phyloP scores from a whole-genome alignment of 2,113 vertebrate genomes.

The Kryptolebias marmoratus region DNA sequence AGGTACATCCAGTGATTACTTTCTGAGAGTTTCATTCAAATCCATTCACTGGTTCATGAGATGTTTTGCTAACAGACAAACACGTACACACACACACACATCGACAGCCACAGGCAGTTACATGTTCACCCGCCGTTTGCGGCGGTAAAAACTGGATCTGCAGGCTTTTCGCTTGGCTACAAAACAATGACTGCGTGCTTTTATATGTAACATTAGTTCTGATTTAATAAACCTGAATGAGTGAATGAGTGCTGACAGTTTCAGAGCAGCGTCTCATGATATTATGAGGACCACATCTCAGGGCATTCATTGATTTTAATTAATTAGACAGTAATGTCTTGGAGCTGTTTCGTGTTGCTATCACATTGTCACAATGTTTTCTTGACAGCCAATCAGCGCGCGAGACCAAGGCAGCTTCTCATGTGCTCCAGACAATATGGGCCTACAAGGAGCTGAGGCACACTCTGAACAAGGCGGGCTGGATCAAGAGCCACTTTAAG shows the following conservation, averaged over 20 bases:
- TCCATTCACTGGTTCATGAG: too few relatives aligned
- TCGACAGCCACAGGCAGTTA: too few relatives aligned
- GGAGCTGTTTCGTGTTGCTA: constrained; percentile 26
- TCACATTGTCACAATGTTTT: constrained; percentile 30
- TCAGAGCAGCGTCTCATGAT: constrained; percentile 7
- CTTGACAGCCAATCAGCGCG: constrained; percentile 76
- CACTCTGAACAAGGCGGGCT: constrained; percentile 89
- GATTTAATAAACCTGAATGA: too few relatives aligned
- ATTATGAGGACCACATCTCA: constrained; percentile 22
- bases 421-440: constrained; percentile 96
- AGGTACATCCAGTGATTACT: too few relatives aligned
- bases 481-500: constrained; percentile 97
- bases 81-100: too few relatives aligned
- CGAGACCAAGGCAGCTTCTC: constrained; percentile 93
- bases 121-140: too few relatives aligned
- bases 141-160: too few relatives aligned
- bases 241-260: neutral
- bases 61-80: too few relatives aligned
- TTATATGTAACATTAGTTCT: too few relatives aligned
- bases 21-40: too few relatives aligned
- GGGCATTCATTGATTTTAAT: constrained; percentile 36
- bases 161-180: too few relatives aligned
- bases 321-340: constrained; percentile 33
- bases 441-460: constrained; percentile 92
- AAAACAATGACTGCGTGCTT: too few relatives aligned